These are phyloP conservation scores for Echinometra lucunter DNA, from an alignment of 53 echinoderm and acorn worm genomes.

Conservation along the genomic window DNA sequence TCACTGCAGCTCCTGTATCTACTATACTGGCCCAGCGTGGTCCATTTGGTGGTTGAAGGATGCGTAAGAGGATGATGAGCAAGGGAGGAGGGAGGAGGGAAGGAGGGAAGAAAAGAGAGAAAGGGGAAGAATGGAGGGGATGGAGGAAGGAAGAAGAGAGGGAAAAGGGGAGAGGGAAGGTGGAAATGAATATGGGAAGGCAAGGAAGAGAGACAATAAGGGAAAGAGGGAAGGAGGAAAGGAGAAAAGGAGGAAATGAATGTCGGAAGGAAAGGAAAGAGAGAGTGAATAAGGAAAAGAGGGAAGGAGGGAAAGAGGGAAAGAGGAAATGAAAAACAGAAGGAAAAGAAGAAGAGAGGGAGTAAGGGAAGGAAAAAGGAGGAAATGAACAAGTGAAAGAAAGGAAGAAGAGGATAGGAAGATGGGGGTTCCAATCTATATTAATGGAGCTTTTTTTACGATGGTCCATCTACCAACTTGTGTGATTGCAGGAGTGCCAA, in stretches of 20 bases:
- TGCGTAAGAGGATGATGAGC: background rate
- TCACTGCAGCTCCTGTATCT: background rate
- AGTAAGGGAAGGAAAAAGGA: background rate
- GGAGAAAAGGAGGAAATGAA: too few species aligned
- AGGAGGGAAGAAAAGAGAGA: background rate
- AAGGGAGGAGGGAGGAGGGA: background rate
- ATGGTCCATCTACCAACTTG: background rate
- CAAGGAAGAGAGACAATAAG: too few species aligned
- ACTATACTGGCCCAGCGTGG: background rate
- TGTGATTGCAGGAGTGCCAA: conserved; percentile 20
- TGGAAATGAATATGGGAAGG: background rate
- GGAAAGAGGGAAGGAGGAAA: background rate
- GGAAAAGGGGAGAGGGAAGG: background rate
- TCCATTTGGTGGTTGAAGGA: background rate
- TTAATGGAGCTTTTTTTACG: conserved; percentile 19
- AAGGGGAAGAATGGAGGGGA: background rate
- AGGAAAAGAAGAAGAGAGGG: background rate
- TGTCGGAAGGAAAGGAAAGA: background rate
- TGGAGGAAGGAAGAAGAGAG: background rate
- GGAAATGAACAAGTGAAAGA: background rate
- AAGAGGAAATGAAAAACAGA: background rate
- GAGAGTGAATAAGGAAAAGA: background rate
- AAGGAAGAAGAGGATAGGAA: background rate
- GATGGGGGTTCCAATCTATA: background rate
- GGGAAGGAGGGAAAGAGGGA: background rate